Evolutionary conservation across 2,113 vertebrate genomes (phyloP).

Genomic region (Dasyornis broadbenti): DNA sequence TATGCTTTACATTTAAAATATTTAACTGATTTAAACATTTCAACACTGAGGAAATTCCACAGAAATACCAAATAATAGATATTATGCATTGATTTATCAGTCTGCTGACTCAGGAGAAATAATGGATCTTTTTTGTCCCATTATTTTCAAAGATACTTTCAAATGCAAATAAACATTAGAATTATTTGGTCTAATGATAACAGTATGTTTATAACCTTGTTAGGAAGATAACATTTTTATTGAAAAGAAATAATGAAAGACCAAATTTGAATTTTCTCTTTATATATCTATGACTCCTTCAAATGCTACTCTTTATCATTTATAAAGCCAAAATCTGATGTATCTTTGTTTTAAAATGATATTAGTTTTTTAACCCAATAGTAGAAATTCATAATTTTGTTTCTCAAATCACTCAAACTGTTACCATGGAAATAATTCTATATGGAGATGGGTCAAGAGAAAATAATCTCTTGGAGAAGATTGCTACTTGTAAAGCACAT

Average conservation of each 20-base stretch:
- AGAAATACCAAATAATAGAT: neutral
- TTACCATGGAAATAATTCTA: constrained; percentile 56
- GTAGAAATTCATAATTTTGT: neutral
- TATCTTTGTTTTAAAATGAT: neutral
- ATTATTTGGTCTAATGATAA: neutral
- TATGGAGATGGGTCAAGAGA: constrained; percentile 31
- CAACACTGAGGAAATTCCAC: neutral
- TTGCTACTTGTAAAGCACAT: constrained; percentile 43
- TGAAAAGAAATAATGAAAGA: neutral
- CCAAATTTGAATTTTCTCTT: neutral
- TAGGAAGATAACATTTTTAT: neutral
- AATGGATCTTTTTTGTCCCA: neutral
- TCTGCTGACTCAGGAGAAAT: neutral
- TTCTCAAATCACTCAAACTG: constrained; percentile 5
- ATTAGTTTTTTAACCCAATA: neutral
- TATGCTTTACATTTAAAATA: neutral
- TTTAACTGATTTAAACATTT: neutral
- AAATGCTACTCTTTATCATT: neutral
- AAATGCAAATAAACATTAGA: neutral
- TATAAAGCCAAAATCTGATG: neutral
- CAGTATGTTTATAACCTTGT: neutral
- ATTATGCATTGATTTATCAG: neutral
- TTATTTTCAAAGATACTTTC: neutral
- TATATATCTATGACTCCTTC: neutral
- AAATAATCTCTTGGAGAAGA: constrained; percentile 33